Percentiles rank a stretch among this genome's conserved stretches.
phyloP scores from a whole-genome alignment of 2,113 vertebrate genomes.

The Anolis carolinensis region DNA sequence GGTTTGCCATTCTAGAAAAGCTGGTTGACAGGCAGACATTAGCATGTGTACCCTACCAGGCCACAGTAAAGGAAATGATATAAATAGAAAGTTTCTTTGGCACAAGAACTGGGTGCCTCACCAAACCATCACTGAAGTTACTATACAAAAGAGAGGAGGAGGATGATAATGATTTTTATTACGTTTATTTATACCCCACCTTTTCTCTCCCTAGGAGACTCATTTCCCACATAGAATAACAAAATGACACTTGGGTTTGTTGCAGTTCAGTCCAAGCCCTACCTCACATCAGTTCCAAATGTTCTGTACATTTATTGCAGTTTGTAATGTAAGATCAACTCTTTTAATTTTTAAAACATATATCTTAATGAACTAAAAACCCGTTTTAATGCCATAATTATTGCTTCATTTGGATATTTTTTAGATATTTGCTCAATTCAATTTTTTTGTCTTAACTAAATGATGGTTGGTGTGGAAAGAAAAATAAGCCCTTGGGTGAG shows the following conservation, averaged over 20 bases:
- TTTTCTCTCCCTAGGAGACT: no score
- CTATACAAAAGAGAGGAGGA: not conserved
- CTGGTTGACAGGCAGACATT: not conserved
- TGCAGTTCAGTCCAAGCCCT: not conserved
- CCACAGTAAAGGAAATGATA: not conserved
- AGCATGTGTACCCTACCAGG: not conserved
- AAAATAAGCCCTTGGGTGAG: not conserved
- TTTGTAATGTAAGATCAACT: not conserved
- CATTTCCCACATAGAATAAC: not conserved
- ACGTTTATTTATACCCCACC: no score
- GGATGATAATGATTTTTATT: no score
- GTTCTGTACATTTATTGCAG: not conserved
- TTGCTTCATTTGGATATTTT: not conserved
- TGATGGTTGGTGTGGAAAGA: not conserved
- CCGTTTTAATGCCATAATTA: not conserved
- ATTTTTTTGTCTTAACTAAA: not conserved
- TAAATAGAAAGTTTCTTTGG: not conserved
- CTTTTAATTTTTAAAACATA: not conserved
- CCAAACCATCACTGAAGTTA: not conserved
- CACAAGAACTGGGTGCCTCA: not conserved
- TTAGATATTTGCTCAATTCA: not conserved
- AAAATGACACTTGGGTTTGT: not conserved
- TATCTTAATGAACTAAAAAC: not conserved
- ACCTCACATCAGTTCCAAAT: not conserved
- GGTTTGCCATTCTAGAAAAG: not conserved